phyloP scores from a whole-genome alignment of 2,888 invertebrate species.

The Ophion slaviceki region DNA sequence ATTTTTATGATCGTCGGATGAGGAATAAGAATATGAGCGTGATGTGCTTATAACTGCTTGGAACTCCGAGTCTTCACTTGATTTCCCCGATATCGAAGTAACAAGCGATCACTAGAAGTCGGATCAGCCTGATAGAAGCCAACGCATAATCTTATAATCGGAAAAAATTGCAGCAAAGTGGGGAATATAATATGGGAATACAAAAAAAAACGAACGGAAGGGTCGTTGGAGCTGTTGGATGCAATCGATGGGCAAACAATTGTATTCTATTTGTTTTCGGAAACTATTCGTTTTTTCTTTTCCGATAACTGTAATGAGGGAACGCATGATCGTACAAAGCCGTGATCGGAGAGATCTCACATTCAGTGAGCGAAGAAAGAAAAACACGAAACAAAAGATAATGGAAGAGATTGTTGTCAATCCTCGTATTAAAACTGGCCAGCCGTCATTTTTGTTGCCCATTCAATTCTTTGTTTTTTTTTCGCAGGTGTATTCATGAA shows the following conservation, averaged over 20 bases:
- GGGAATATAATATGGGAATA: background rate
- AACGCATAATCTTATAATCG: background rate
- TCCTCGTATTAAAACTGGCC: background rate
- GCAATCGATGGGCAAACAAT: too few species aligned
- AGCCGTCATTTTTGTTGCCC: too few species aligned
- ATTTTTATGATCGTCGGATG: slow-evolving; percentile 40
- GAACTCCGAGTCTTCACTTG: slow-evolving; percentile 33
- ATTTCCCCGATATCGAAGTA: slow-evolving; percentile 4
- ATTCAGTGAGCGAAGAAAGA: too few species aligned
- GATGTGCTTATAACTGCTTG: slow-evolving; percentile 11
- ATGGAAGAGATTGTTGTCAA: background rate
- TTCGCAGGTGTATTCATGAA: too few species aligned
- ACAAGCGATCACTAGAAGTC: slow-evolving; percentile 42
- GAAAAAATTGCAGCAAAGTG: background rate
- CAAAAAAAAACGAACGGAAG: background rate
- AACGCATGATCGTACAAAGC: too few species aligned
- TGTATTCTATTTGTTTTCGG: too few species aligned
- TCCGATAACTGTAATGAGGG: too few species aligned
- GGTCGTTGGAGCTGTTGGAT: background rate
- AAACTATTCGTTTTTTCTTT: too few species aligned
- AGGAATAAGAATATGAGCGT: background rate
- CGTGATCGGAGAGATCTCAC: too few species aligned
- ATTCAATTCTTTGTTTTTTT: too few species aligned
- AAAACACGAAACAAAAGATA: too few species aligned
- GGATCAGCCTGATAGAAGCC: slow-evolving; percentile 2